Evolutionary conservation across 2,113 vertebrate genomes (phyloP).

Genomic region (Archocentrus centrarchus): DNA sequence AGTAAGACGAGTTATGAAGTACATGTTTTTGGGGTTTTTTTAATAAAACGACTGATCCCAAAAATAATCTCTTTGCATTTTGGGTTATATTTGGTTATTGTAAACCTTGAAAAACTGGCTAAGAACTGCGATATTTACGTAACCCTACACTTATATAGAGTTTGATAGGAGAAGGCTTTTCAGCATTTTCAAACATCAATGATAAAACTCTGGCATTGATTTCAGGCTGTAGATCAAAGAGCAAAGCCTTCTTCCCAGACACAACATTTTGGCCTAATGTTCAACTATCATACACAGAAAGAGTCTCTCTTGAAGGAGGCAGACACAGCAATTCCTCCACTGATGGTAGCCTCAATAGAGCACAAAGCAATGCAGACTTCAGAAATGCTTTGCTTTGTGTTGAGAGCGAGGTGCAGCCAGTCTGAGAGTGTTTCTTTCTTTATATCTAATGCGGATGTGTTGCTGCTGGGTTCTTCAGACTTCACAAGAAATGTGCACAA

Average conservation of each 20-base stretch:
- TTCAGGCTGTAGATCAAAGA: slow-evolving; percentile 32
- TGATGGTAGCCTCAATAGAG: slow-evolving; percentile 16
- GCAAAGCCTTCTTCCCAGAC: slow-evolving; percentile 2
- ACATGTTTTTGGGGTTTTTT: neutral
- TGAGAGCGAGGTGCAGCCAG: neutral
- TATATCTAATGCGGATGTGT: neutral
- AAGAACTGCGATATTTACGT: neutral
- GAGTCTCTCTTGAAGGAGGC: slow-evolving; percentile 17
- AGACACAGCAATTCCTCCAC: slow-evolving; percentile 22
- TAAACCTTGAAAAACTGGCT: neutral
- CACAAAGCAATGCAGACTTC: slow-evolving; percentile 20
- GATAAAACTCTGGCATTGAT: slow-evolving; percentile 36
- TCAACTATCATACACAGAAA: slow-evolving; percentile 20
- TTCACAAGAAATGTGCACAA: neutral
- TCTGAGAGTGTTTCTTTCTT: slow-evolving; percentile 3
- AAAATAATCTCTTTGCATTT: neutral
- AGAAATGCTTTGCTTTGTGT: slow-evolving; percentile 37
- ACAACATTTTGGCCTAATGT: slow-evolving; percentile 28
- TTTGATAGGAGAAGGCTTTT: neutral
- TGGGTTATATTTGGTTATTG: neutral
- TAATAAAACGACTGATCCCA: neutral
- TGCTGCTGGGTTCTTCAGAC: neutral
- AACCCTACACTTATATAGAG: neutral
- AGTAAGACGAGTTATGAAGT: neutral
- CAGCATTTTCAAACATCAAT: slow-evolving; percentile 20